These are phyloP conservation scores for Lithosia quadra DNA, from an alignment of 2,888 invertebrate genomes.

Conservation along the genomic window DNA sequence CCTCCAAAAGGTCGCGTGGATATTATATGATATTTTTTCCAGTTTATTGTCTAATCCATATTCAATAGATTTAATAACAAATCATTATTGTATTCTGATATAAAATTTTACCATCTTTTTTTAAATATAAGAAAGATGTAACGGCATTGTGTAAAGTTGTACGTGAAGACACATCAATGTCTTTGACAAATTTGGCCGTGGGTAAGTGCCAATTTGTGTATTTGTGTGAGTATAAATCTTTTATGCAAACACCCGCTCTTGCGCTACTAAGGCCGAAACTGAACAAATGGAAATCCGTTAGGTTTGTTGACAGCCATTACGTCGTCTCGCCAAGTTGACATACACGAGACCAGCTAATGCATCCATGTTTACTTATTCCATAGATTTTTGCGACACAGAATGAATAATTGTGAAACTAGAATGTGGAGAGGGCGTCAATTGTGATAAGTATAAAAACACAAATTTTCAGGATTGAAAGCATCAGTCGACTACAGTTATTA, in stretches of 20 bases:
- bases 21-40: slow-evolving; percentile 37
- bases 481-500: slow-evolving; percentile 72
- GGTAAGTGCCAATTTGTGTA: slow-evolving; percentile 44
- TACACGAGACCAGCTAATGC: slow-evolving; percentile 81
- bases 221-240: slow-evolving; percentile 47
- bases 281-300: slow-evolving; percentile 76
- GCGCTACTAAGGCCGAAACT: slow-evolving; percentile 66
- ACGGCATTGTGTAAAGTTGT: slow-evolving; percentile 12
- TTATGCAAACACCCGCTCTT: slow-evolving; percentile 52
- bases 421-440: slow-evolving; percentile 76
- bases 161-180: slow-evolving; percentile 19
- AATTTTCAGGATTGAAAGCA: slow-evolving; percentile 75
- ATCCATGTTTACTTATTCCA: slow-evolving; percentile 84
- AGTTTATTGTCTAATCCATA: slow-evolving; percentile 37
- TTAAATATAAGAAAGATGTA: slow-evolving; percentile 13
- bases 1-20: slow-evolving; percentile 48
- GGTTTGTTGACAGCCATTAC: slow-evolving; percentile 80
- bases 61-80: slow-evolving; percentile 24
- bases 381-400: slow-evolving; percentile 81
- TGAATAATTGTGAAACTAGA: slow-evolving; percentile 75
- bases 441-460: slow-evolving; percentile 79
- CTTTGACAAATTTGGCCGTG: slow-evolving; percentile 38
- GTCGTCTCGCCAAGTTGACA: slow-evolving; percentile 73
- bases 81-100: background rate
- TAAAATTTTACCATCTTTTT: background rate